phyloP scores from a whole-genome alignment of 2,113 vertebrate species.

The Ctenodactylus gundi region DNA sequence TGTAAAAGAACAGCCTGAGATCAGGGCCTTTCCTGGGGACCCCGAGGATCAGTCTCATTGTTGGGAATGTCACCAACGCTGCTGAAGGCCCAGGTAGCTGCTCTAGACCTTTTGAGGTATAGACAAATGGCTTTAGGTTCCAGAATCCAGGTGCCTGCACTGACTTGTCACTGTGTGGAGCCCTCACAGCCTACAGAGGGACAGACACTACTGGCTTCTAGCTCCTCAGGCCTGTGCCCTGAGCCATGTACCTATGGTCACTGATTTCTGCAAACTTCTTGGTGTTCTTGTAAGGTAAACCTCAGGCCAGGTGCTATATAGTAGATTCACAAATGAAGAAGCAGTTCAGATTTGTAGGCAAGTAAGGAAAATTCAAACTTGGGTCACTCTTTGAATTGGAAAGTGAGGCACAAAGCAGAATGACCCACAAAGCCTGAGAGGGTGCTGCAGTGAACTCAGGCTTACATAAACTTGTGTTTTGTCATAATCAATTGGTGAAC shows the following conservation, averaged over 20 bases:
- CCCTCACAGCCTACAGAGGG: fast-evolving
- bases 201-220: neutral
- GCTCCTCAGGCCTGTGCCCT: neutral
- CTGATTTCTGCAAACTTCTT: neutral
- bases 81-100: neutral
- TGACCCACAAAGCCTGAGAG: neutral
- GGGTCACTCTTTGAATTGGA: neutral
- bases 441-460: fast-evolving
- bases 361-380: neutral
- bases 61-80: neutral
- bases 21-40: neutral
- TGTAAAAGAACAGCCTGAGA: neutral
- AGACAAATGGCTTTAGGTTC: fast-evolving
- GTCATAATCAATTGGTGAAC: neutral
- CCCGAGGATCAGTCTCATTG: no score
- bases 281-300: neutral
- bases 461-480: neutral
- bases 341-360: neutral
- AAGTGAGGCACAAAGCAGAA: neutral
- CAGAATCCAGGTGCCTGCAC: no score
- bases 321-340: neutral
- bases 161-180: fast-evolving
- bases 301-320: neutral
- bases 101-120: neutral
- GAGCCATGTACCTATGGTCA: fast-evolving